Evolutionary conservation across 2,797 vertebrate species (phyloP).

Genomic region (Lepidocolaptes lacrymiger): DNA sequence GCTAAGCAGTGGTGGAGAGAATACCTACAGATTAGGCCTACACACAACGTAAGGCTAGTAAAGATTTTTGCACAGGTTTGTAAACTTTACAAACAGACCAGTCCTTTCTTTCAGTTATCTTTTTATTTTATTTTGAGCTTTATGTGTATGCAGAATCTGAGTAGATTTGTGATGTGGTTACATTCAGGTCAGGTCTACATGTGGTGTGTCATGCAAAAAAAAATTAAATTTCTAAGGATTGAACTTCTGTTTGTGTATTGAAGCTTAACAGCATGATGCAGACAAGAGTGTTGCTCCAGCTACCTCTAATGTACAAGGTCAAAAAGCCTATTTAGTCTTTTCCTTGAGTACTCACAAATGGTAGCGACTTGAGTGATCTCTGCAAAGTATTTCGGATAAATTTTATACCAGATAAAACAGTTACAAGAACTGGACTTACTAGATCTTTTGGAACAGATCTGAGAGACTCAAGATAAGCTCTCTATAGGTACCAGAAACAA

Average conservation of each 20-base stretch:
- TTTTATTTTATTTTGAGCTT: neutral
- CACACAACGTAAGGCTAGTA: constrained; percentile 90
- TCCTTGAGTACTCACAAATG: neutral
- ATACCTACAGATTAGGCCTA: constrained; percentile 93
- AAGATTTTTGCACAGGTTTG: constrained; percentile 99
- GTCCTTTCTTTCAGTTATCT: neutral
- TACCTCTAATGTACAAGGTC: neutral
- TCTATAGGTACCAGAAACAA: neutral
- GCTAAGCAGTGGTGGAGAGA: constrained; percentile 99
- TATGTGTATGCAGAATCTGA: neutral
- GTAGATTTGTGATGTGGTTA: neutral
- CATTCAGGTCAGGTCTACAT: neutral
- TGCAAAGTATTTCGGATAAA: neutral
- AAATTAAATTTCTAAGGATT: neutral
- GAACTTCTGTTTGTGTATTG: neutral
- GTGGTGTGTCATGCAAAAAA: neutral
- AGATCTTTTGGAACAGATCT: neutral
- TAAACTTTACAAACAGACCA: neutral
- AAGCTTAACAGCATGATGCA: neutral
- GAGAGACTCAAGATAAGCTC: too few species aligned
- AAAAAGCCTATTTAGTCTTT: neutral
- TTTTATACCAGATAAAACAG: neutral
- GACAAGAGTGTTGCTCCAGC: neutral
- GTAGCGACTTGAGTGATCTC: neutral
- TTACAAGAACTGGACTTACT: neutral